These are phyloP conservation scores for Dysmachus trigonus DNA, from an alignment of 2,888 invertebrate species.

Conservation along the genomic window DNA sequence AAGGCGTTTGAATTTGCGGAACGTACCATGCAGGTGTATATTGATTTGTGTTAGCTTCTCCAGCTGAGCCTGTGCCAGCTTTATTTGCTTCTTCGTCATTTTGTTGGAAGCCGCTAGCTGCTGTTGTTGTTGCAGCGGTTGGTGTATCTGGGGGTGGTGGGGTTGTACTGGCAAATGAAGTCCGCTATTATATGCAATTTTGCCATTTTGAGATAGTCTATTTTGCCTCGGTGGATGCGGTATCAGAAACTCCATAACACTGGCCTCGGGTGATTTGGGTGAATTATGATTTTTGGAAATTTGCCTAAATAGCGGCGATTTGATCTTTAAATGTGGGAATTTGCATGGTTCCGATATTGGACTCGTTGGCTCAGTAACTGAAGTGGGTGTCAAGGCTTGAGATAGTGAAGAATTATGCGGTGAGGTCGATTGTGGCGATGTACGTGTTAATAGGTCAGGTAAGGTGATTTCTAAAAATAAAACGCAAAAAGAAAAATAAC, in stretches of 20 bases:
- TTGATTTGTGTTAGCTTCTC: conserved; percentile 82
- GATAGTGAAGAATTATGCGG: conserved; percentile 5
- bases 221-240: conserved; percentile 53
- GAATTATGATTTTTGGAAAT: conserved; percentile 6
- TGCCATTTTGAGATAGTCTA: conserved; percentile 65
- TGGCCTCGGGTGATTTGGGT: neutral
- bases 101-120: conserved; percentile 56
- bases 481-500: conserved; percentile 50
- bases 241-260: conserved; percentile 63
- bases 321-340: conserved; percentile 30
- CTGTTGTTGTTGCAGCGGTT: conserved; percentile 2
- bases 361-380: conserved; percentile 37
- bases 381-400: conserved; percentile 31
- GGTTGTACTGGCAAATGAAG: conserved; percentile 19
- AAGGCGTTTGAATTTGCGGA: neutral
- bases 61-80: conserved; percentile 75
- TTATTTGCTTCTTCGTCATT: conserved; percentile 74
- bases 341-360: conserved; percentile 43
- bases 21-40: conserved; percentile 85
- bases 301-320: conserved; percentile 45
- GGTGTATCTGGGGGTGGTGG: neutral
- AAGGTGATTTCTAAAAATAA: conserved; percentile 53
- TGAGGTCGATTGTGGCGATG: conserved; percentile 45
- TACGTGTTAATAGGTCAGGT: conserved; percentile 52
- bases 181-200: conserved; percentile 32